Evolutionary conservation across 2,113 vertebrate species (phyloP), one percentile per base, ranked within the genome.

Genomic region (Cacatua alba): DNA sequence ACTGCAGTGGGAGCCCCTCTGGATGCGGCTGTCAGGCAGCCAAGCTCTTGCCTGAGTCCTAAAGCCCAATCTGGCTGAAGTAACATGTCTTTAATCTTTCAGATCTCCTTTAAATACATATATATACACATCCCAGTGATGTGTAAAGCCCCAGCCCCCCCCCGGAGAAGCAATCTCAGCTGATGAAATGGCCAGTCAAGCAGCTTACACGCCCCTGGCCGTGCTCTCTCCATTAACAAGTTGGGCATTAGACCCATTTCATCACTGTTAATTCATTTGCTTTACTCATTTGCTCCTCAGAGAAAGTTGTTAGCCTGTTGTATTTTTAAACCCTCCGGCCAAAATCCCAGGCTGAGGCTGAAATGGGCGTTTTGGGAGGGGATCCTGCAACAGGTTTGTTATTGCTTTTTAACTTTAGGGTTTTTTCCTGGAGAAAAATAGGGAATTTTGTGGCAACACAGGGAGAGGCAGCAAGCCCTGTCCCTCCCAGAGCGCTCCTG

Each of bases 121-220:
- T 70, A 86, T 84, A 17, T 5, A 3, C 19, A 25, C 3, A 7
- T 5, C 28, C 10, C 52, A 20, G 91, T 63, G 97, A 78, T 39
- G 41, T 94, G 94, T 53, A 97, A 95, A 95, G 94, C 95, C 70
- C 77, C 68, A 41, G 63, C 82, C 49, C 72, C 35, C 35, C 39
- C 41, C 35, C 8, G 1, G 48, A 90, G 75, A 87, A 70, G 86
- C 88, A 76, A 92, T 97, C 97, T 69, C 74, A 82, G 97, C 98
- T 98, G 98, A 99, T 98, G 98, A 98, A 98, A 98, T 98, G 97
- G 96, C 80, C 94, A 91, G 97, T 72, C 97, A 98, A 99, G 97
- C 98, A 8, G 98, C 98, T 99, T 98, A 98, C 77, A 46, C 16
- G 37, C 69, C 94, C 74, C 91, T 90, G 55, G 39, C 85, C 33